Conservation (phyloP, 1,140 invertebrate genomes). For the Choristoneura fumiferana region DNA sequence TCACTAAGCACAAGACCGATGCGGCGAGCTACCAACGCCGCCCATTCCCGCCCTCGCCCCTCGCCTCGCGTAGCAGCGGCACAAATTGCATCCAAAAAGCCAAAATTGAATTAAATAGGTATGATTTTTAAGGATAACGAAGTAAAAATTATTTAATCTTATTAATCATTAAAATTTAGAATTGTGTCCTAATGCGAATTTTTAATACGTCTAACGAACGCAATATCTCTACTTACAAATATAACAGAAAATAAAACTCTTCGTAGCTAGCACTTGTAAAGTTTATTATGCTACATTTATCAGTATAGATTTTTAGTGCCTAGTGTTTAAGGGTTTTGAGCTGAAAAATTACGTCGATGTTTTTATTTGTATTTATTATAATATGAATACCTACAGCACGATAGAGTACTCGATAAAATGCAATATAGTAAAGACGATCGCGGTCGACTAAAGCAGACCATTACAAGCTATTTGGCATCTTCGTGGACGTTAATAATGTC, state of each 20-base stretch:
- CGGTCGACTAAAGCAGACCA: constrained; percentile 30
- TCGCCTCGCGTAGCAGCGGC: not conserved
- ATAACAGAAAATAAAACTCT: constrained; percentile 33
- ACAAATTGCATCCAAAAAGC: constrained; percentile 33
- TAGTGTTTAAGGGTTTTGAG: constrained; percentile 49
- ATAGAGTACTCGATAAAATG: constrained; percentile 14
- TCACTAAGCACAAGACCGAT: constrained; percentile 72
- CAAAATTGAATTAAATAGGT: constrained; percentile 41
- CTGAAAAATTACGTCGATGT: constrained; percentile 40
- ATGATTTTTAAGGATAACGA: constrained; percentile 45
- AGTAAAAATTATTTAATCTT: constrained; percentile 63
- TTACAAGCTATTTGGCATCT: constrained; percentile 75
- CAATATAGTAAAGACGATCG: constrained; percentile 19
- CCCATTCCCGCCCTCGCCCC: too few species aligned
- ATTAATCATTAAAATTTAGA: constrained; percentile 60
- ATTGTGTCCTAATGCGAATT: constrained; percentile 51
- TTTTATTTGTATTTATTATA: constrained; percentile 27
- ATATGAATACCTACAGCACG: not conserved
- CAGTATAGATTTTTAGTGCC: constrained; percentile 43
- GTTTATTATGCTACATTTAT: constrained; percentile 44
- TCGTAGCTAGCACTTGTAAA: constrained; percentile 20
- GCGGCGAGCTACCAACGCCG: too few species aligned
- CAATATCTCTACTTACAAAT: constrained; percentile 39
- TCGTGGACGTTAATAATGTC: constrained; percentile 64
- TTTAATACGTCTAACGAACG: constrained; percentile 47